phyloP scores from a whole-genome alignment of 2,113 vertebrate genomes.

The Asarcornis scutulata region DNA sequence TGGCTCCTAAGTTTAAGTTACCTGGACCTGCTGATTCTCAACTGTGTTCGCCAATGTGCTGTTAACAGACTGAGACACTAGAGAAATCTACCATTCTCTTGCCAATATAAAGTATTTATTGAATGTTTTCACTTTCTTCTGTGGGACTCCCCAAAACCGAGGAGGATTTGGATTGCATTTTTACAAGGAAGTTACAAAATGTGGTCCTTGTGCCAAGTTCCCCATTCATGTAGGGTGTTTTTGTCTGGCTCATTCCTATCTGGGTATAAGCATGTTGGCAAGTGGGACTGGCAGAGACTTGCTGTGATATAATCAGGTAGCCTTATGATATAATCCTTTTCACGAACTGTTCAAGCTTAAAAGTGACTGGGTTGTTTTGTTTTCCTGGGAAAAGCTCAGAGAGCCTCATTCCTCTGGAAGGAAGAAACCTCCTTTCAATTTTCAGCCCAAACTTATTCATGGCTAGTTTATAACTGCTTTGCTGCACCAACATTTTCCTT shows the following conservation, averaged over 20 bases:
- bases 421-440: neutral
- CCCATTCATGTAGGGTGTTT: neutral
- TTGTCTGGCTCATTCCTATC: conserved; percentile 45
- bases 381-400: conserved; percentile 29
- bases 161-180: conserved; percentile 1
- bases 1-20: neutral
- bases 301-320: conserved; percentile 49
- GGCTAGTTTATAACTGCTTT: neutral
- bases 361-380: conserved; percentile 22
- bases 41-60: neutral
- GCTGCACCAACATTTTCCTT: neutral
- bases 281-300: conserved; percentile 55
- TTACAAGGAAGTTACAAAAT: neutral
- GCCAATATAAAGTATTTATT: neutral
- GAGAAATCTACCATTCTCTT: neutral
- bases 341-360: conserved; percentile 25
- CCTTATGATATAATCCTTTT: conserved; percentile 40
- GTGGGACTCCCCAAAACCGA: neutral
- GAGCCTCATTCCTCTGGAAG: neutral
- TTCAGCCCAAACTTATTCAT: neutral
- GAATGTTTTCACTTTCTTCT: conserved; percentile 13
- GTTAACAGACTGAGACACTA: neutral
- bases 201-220: conserved; percentile 33
- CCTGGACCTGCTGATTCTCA: neutral
- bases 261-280: conserved; percentile 29